Evolutionary conservation across 2,113 vertebrate genomes (phyloP), one percentile per base, ranked within the genome.

Genomic region (Alaudala cheleensis): DNA sequence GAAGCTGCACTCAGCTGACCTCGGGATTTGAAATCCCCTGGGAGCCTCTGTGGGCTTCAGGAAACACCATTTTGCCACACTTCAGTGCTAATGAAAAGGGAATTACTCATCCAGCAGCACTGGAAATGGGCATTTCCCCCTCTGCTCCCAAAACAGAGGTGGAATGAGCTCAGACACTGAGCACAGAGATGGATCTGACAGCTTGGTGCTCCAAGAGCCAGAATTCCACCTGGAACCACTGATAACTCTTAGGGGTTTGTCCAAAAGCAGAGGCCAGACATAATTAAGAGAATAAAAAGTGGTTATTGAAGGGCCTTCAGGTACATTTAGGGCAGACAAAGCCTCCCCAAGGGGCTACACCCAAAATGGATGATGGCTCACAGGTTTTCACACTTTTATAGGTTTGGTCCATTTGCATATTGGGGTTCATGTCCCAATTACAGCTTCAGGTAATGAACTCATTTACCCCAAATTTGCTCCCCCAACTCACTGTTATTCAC

Each of bases 151-250:
- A 18, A 60, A 6, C 42, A 34, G 33, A 11, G 34, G 1, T 29
- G n/a, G 31, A 67, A 53, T 18, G 31, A 90, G 44, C 37, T 47
- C 80, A 14, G 3, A 15, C 62, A 66, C 1, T 3, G 61, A 86
- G 45, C 23, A 66, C 33, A 6, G 7, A 5, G 56, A 37, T 3
- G 20, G 82, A 33, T 12, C 37, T 58, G 84, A 71, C 47, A 79
- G 1, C 18, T 61, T 33, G 11, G 34, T 0, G 5, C 29, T 49
- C 37, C 47, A 8, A 0, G n/a, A 39, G 81, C 31, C 62, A 50
- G 11, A 56, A 37, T 22, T 25, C 39, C 66, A 42, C 14, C 53
- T 19, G 50, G 53, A 37, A 37, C 24, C 18, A 54, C 39, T 6
- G 39, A 7, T 24, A 49, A 25, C 25, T 53, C 29, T 34, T 44